Evolutionary conservation across 1,140 invertebrate species (phyloP), one percentile per base, ranked within the genome.

Genomic region (fruit fly (Drosophila melanogaster)): DNA sequence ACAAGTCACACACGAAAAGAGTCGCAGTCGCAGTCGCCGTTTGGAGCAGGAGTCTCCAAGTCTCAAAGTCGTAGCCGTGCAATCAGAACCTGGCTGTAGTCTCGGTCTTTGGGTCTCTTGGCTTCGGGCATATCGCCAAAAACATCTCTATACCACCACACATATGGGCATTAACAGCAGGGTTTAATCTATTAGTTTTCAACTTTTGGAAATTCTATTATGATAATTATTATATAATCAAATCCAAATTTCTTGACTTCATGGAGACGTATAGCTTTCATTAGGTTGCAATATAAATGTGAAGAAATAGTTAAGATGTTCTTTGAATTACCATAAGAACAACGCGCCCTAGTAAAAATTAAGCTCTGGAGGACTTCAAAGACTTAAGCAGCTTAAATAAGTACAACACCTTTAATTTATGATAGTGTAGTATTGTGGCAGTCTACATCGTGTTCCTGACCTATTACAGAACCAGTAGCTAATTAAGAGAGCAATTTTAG

Each of bases 1-100:
- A 89, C 84, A 87, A 87, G 76, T 77, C 84, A 72, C 66, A 77
- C 69, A 76, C 76, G 53, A 55, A 55, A 49, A 71, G 50, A 78
- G 75, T 58, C 59, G 33, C 33, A 54, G 54, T 37, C 8, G 61
- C 41, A 72, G 38, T 65, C 22, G 40, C 35, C 24, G 43, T 43
- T 56, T 38, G 30, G 35, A 59, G 55, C 38, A 19, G 71, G 59
- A 74, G 49, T 67, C 26, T 41, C 40, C 40, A n/a, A 15, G 38
- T 41, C 24, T 62, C 30, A 30, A 10, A 51, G 0, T 30, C 30
- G 30, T 10, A 30, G 30, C 30, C 30, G 35, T 67, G 46, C 30
- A 70, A 49, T 70, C 51, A 77, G 56, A 77, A 61, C 51, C 74
- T 57, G 43, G 55, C 56, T 70, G 50, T 44, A 54, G 47, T 38